Conservation (phyloP, 2,888 invertebrate genomes). For the Chydorus sphaericus region DNA sequence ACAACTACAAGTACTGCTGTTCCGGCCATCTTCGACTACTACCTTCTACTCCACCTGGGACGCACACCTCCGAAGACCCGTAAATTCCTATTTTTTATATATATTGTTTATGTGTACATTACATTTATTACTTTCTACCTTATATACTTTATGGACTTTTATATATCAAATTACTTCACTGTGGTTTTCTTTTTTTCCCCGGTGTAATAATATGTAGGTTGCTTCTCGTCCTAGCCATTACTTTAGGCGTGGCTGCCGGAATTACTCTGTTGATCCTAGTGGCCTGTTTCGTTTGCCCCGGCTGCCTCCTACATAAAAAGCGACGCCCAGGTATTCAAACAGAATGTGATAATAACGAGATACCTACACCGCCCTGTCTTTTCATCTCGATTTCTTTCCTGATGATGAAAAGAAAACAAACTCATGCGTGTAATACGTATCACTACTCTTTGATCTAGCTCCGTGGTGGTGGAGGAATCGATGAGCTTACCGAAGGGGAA, state of each 20-base stretch:
- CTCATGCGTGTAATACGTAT: too few species aligned
- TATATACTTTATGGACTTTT: too few species aligned
- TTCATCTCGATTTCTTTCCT: too few species aligned
- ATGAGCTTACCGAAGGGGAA: too few species aligned
- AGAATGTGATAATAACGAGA: too few species aligned
- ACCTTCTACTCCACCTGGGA: constrained; percentile 9
- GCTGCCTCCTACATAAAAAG: constrained; percentile 28
- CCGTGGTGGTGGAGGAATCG: too few species aligned
- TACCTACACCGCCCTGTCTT: too few species aligned
- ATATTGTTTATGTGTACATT: neutral
- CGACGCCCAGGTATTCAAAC: constrained; percentile 18
- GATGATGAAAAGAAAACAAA: too few species aligned
- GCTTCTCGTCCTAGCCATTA: constrained; percentile 27
- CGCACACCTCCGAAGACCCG: constrained; percentile 15
- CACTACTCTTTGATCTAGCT: too few species aligned
- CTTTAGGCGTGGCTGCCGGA: constrained; percentile 26
- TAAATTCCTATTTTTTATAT: neutral
- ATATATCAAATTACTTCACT: neutral
- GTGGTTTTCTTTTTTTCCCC: constrained; percentile 17
- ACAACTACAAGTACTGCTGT: constrained; percentile 29
- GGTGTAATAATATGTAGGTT: too few species aligned
- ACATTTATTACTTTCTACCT: neutral
- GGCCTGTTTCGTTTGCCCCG: constrained; percentile 28
- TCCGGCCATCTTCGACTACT: constrained; percentile 18
- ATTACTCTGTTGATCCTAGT: constrained; percentile 25